Evolutionary conservation across 2,797 vertebrate species (phyloP).

Genomic region (Rhinogobio ventralis): DNA sequence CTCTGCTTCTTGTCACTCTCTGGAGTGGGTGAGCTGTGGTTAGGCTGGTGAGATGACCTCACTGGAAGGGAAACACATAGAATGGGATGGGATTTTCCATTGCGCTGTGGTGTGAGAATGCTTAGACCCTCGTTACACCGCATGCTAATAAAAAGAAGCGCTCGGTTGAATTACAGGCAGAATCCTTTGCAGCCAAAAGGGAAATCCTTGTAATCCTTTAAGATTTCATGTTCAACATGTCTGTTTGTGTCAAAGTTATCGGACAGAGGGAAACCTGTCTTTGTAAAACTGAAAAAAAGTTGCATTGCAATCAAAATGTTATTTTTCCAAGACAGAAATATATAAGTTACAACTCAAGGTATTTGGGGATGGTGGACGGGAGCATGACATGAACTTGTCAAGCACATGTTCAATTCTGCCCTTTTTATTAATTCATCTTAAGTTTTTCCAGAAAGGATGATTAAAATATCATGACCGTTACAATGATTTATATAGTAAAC

Average conservation of each 20-base stretch:
- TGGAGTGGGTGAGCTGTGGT: conserved; percentile 60
- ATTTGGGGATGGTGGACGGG: neutral
- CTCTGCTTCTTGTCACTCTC: neutral
- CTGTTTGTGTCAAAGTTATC: neutral
- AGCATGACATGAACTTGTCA: neutral
- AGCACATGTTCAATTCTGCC: neutral
- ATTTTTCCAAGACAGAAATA: neutral
- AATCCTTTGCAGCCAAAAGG: conserved; percentile 11
- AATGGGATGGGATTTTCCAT: conserved; percentile 74
- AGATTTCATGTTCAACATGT: neutral
- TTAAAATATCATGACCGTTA: neutral
- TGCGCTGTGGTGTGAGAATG: conserved; percentile 62
- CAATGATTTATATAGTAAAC: neutral
- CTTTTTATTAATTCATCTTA: neutral
- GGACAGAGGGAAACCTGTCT: neutral
- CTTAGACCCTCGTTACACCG: conserved; percentile 50
- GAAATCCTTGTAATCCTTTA: conserved; percentile 4
- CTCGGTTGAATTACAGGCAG: conserved; percentile 37
- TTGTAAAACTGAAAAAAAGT: neutral
- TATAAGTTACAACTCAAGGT: neutral
- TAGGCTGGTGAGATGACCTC: conserved; percentile 73
- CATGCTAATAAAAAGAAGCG: conserved; percentile 64
- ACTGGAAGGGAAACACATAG: conserved; percentile 68
- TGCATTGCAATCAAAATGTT: neutral
- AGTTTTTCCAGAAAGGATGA: neutral